These are phyloP conservation scores for Nymphalis polychloros DNA, from an alignment of 2,888 invertebrate genomes.

Conservation along the genomic window DNA sequence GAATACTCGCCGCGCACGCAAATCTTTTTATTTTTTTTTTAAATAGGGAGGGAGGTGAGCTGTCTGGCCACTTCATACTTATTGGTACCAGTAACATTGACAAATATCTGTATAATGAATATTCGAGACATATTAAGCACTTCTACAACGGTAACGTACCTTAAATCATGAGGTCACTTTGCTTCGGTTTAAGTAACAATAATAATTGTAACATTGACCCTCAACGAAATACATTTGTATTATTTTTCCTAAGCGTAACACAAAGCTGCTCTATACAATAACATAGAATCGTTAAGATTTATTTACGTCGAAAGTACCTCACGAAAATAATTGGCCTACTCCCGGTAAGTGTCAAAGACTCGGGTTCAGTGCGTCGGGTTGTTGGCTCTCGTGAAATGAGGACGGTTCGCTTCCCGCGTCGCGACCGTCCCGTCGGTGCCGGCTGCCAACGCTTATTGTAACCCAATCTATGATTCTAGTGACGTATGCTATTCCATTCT, in stretches of 20 bases:
- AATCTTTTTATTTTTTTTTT: too few species aligned
- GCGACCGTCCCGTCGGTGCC: slow-evolving; percentile 21
- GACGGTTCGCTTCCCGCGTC: slow-evolving; percentile 44
- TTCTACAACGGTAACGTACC: too few species aligned
- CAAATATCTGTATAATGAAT: too few species aligned
- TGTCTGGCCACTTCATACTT: too few species aligned
- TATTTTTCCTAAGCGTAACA: background rate
- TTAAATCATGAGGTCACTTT: too few species aligned
- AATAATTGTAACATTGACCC: too few species aligned
- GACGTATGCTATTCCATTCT: background rate
- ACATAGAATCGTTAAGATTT: slow-evolving; percentile 56
- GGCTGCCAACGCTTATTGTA: background rate
- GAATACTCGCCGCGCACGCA: too few species aligned
- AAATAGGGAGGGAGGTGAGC: too few species aligned
- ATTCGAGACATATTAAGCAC: too few species aligned
- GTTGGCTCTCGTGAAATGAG: slow-evolving; percentile 52
- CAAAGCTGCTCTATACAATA: slow-evolving; percentile 19
- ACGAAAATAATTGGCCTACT: slow-evolving; percentile 59
- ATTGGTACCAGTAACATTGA: too few species aligned
- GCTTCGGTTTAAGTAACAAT: too few species aligned
- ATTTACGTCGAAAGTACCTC: slow-evolving; percentile 53
- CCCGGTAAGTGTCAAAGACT: slow-evolving; percentile 55
- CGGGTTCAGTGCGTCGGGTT: slow-evolving; percentile 45
- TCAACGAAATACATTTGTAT: too few species aligned
- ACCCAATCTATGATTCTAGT: slow-evolving; percentile 6